Percentiles rank a stretch among this genome's conserved stretches.
Evolutionary conservation across 2,797 vertebrate species (phyloP).

Genomic region (Lacerta agilis): DNA sequence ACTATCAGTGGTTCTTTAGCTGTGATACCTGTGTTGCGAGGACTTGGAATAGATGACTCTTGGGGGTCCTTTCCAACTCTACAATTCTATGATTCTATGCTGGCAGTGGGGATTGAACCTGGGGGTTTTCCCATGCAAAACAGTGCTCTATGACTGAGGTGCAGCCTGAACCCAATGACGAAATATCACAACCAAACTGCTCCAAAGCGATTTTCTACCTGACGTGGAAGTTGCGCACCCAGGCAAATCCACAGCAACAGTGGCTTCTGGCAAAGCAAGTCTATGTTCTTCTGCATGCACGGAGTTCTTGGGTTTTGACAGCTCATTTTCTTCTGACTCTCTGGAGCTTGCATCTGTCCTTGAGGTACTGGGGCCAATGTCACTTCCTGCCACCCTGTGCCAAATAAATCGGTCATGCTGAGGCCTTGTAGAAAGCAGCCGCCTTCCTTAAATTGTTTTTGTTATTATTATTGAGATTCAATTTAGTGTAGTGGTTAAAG

Average conservation of each 20-base stretch:
- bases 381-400: neutral
- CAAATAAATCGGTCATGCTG: neutral
- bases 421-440: neutral
- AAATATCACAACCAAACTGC: neutral
- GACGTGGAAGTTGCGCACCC: fast-evolving
- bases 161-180: neutral
- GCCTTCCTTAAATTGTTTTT: too few relatives aligned
- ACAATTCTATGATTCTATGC: too few relatives aligned
- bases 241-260: neutral
- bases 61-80: too few relatives aligned
- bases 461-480: too few relatives aligned
- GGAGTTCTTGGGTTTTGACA: fast-evolving
- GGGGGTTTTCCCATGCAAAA: too few relatives aligned
- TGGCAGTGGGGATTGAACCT: too few relatives aligned
- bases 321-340: fast-evolving
- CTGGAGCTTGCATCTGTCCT: fast-evolving
- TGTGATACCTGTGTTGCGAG: too few relatives aligned
- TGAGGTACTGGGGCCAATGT: fast-evolving
- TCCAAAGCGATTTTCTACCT: constrained; percentile 27
- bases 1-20: too few relatives aligned
- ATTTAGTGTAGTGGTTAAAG: too few relatives aligned
- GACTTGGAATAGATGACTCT: too few relatives aligned
- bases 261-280: fast-evolving
- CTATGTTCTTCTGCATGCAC: fast-evolving
- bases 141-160: neutral